A percentile compares a stretch with the other conserved stretches of the same genome.
These are phyloP conservation scores for Paragorgia papillata DNA, from an alignment of 92 coral and sea anemone species.

Conservation along the genomic window DNA sequence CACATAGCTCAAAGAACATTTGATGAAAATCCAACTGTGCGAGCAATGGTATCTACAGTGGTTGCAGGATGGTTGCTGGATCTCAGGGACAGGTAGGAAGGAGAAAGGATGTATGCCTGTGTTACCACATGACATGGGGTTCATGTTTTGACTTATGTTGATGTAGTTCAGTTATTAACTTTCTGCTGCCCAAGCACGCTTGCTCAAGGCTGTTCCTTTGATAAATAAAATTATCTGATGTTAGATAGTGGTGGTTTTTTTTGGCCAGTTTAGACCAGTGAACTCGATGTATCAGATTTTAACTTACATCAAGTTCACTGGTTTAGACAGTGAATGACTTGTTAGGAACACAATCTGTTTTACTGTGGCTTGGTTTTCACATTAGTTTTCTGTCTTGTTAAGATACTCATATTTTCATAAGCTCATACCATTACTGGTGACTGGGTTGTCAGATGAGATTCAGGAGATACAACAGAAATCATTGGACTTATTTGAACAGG, in stretches of 20 bases:
- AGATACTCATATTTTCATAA: constrained; percentile 97
- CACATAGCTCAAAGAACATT: constrained; percentile 98
- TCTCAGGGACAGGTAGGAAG: constrained; percentile 85
- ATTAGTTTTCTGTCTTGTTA: too few species aligned
- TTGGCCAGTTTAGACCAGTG: too few species aligned
- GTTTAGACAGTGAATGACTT: too few species aligned
- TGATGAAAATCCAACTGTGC: constrained; percentile 88
- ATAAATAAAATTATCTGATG: too few species aligned
- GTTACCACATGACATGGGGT: too few species aligned
- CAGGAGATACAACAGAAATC: constrained; percentile 84
- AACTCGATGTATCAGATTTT: too few species aligned
- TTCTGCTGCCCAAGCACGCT: background rate
- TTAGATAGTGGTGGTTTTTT: too few species aligned
- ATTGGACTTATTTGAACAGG: constrained; percentile 83
- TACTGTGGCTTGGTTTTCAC: too few species aligned
- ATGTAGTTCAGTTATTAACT: background rate
- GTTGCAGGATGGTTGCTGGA: constrained; percentile 92
- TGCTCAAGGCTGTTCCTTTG: too few species aligned
- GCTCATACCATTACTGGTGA: constrained; percentile 86
- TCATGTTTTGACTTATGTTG: background rate
- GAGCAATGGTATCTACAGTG: constrained; percentile 79
- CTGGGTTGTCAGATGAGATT: constrained; percentile 93
- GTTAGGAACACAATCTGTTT: too few species aligned
- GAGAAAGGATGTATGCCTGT: too few species aligned
- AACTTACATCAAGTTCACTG: too few species aligned